Conservation (phyloP, 1,140 invertebrate species). For the Helicoverpa zea region DNA sequence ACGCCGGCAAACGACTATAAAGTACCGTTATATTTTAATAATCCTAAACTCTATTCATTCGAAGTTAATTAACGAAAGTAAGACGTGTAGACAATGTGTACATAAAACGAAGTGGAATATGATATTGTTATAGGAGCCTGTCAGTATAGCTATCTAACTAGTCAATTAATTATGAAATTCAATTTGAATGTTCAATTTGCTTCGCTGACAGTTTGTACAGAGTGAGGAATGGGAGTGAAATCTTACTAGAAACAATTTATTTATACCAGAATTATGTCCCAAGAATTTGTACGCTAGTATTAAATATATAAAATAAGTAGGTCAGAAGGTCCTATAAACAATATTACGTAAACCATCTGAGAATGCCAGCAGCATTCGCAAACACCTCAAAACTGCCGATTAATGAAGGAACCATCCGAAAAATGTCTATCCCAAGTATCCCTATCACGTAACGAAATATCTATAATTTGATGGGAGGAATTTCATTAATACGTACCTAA, state of each 20-base stretch:
- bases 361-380: constrained; percentile 50
- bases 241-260: neutral
- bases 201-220: neutral
- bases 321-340: neutral
- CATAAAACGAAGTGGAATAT: neutral
- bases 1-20: constrained; percentile 26
- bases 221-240: constrained; percentile 22
- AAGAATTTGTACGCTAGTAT: neutral
- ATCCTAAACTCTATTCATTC: neutral
- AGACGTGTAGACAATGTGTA: neutral
- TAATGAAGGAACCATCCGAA: constrained; percentile 43
- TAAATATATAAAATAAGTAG: neutral
- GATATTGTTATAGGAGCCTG: neutral
- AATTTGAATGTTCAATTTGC: constrained; percentile 50
- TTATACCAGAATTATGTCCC: neutral
- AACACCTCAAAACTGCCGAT: constrained; percentile 42
- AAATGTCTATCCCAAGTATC: constrained; percentile 48
- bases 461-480: constrained; percentile 51
- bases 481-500: constrained; percentile 49
- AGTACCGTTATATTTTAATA: neutral
- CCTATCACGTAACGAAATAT: constrained; percentile 49
- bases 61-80: neutral
- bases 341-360: constrained; percentile 35
- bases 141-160: neutral
- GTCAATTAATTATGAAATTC: constrained; percentile 54